Base-by-base conservation (phyloP, 2,113 vertebrate species). In the Dascyllus trimaculatus region DNA sequence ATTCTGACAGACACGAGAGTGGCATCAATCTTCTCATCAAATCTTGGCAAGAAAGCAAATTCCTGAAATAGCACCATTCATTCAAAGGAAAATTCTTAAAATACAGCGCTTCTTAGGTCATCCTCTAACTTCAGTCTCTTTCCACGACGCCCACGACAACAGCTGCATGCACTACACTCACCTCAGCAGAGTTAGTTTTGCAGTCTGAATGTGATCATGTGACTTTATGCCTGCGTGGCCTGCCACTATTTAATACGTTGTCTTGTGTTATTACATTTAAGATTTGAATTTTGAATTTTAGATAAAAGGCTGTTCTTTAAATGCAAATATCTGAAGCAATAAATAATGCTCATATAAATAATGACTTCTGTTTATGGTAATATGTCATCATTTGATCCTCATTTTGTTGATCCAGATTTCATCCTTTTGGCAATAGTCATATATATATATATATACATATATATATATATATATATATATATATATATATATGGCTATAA, bases 241-340 rank as follows among this genome's bases (percentile, higher is more conserved):
- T 64, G 58, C 49, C 71, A 66, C 61, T 45, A 75, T 82, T 85
- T 83, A 67, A 76, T 74, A 70, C 64, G 58, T 70, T 73, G 76
- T 76, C 77, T 82, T 71, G 56, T 68, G 70, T 78, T 56, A 66
- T 69, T 69, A 82, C 46, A 83, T 70, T 84, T 46, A 75, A 83
- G 63, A 35, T 35, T 9, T 73, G 43, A 70, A 73, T 79, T 86
- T 78, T 67, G 85, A 89, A 87, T 94, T n/a, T n/a, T n/a, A n/a
- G n/a, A n/a, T n/a, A n/a, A 83, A 62, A 81, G 63, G 81, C 84
- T 85, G 87, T 91, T 87, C 85, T 92, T 91, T 89, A 88, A 89
- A 90, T 89, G 92, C 90, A 94, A 93, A 87, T 89, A 89, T 91
- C 89, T 90, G 68, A 95, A 95, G 94, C 95, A 95, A 95, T 95